A percentile compares a stretch with the other conserved stretches of the same genome.
These are phyloP conservation scores for Cynoglossus semilaevis DNA, from an alignment of 2,113 vertebrate species.

Conservation along the genomic window DNA sequence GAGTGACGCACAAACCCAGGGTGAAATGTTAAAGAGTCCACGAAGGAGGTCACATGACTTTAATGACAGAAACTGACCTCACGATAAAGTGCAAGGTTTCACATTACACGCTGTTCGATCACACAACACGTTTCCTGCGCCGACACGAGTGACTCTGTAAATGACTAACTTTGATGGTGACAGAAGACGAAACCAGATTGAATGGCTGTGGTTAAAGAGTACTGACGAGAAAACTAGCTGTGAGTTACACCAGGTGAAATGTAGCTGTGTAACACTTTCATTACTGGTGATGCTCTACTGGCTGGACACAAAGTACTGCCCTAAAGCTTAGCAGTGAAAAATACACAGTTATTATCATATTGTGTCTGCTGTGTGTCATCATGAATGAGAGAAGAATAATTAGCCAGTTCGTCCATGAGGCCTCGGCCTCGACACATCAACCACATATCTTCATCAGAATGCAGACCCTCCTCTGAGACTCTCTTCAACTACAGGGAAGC, in stretches of 20 bases:
- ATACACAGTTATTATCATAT: neutral
- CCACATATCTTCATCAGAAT: conserved; percentile 30
- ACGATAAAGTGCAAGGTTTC: neutral
- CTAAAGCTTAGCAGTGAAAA: too few relatives aligned
- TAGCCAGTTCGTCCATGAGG: too few relatives aligned
- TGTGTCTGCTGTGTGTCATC: conserved; percentile 32
- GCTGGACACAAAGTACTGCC: too few relatives aligned
- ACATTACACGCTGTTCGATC: neutral
- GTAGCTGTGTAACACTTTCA: too few relatives aligned
- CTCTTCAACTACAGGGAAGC: conserved; percentile 48
- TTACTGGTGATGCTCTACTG: too few relatives aligned
- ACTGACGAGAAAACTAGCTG: neutral
- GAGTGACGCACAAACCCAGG: conserved; percentile 10
- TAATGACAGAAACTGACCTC: neutral
- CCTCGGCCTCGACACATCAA: conserved; percentile 45
- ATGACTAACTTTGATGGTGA: neutral
- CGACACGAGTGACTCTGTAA: neutral
- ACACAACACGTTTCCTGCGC: neutral
- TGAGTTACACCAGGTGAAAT: too few relatives aligned
- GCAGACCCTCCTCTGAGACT: conserved; percentile 38
- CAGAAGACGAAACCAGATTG: neutral
- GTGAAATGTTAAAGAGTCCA: neutral
- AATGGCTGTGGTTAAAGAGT: neutral
- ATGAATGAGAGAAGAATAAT: conserved; percentile 8
- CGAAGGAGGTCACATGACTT: too few relatives aligned